Evolutionary conservation across 35 echinoderm and acorn worm species (phyloP), one percentile per base, ranked within the genome.

Genomic region (Ophioderma brevispina): DNA sequence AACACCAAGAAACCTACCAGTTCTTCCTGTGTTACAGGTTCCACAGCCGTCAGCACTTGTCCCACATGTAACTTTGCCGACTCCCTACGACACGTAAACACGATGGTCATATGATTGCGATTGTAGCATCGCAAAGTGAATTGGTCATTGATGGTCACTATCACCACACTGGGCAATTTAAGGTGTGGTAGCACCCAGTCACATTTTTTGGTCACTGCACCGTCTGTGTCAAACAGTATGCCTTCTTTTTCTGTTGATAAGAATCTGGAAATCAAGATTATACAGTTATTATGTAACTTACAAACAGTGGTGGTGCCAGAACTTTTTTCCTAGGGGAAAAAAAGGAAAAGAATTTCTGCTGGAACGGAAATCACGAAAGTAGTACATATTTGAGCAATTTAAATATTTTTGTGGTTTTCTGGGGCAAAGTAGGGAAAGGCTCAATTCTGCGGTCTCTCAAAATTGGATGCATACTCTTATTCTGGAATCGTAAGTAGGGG

Each of bases 21-120:
- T 38, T 99, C 89, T 63, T 99, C 97, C 37, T 95, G 93, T 28
- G 93, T 91, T 13, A 92, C 84, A 46, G 97, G 97, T 30, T 93
- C 97, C 10, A 83, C 64, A 34, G 90, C 91, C 55, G 87, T 87
- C 63, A 95, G 78, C 36, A 82, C 87, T 34, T 91, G 88, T 59
- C 97, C 97, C 18, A 99, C 88, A 39, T 95, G 87, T 32, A 99
- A 37, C 55, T 94, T 94, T 30, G 94, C 34, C 0, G 91, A 81
- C 85, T 99, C 97, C 38, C 95, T 99, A 35, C 93, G 87, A 59
- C 90, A 93, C 3, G 80, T 43, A 38, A 95, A 92, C 0, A 84
- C 83, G 13, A 99, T 23, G 0, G 91, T 87, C 87, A 99, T 95
- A 76, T 91, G 92, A 32, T 92, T 92, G 15, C 87, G 59, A 35